These are phyloP conservation scores for Nyctibius bracteatus DNA, from an alignment of 2,113 vertebrate species.

Conservation along the genomic window DNA sequence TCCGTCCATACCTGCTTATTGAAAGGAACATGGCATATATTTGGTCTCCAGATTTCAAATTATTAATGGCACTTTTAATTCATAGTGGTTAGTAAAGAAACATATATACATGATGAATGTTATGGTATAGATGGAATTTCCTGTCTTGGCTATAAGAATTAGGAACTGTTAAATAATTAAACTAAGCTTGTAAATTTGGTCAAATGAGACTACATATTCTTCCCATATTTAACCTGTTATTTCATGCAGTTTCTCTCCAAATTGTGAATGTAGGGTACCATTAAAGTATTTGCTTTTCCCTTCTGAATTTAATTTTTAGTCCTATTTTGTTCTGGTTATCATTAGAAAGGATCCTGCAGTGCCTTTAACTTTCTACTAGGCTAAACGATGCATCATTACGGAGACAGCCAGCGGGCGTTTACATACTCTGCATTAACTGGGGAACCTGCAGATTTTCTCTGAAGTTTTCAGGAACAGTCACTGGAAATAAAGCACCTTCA, in stretches of 20 bases:
- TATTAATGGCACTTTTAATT: not conserved
- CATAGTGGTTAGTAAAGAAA: not conserved
- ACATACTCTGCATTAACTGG: not conserved
- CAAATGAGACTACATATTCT: not conserved
- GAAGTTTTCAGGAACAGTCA: not conserved
- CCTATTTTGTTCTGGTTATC: not conserved
- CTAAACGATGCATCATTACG: not conserved
- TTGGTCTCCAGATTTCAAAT: not conserved
- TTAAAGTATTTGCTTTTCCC: not conserved
- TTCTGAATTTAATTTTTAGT: not conserved
- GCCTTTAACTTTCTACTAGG: not conserved
- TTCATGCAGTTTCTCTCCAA: not conserved
- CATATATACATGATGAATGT: not conserved
- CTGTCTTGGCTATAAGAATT: not conserved
- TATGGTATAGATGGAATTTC: not conserved
- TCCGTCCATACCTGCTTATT: not conserved
- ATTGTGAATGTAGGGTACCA: not conserved
- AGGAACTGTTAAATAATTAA: not conserved
- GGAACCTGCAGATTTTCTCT: not conserved
- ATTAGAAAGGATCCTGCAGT: not conserved
- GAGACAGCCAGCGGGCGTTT: not conserved
- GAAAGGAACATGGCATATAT: not conserved
- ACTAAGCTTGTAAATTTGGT: not conserved
- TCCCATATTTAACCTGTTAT: not conserved
- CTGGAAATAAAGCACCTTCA: not conserved